phyloP scores from a whole-genome alignment of 2,113 vertebrate genomes.

The Rafetus swinhoei region DNA sequence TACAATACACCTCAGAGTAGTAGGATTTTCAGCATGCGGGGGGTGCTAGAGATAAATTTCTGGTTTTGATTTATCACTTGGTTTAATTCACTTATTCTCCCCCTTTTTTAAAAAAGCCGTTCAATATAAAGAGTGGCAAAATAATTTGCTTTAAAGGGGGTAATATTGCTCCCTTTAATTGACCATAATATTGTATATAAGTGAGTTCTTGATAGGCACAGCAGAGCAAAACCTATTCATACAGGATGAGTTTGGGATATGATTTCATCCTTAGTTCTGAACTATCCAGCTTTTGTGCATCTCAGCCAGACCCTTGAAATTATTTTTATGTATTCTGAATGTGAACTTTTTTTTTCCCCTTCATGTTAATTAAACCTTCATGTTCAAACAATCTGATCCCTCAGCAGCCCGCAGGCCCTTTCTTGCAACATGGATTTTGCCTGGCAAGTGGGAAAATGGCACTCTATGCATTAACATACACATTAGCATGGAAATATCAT shows the following conservation, averaged over 20 bases:
- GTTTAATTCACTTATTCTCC: not conserved
- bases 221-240: not conserved
- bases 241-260: rapidly evolving
- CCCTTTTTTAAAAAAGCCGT: not conserved
- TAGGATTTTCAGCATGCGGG: not conserved
- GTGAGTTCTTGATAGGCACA: not conserved
- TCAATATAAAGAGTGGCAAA: not conserved
- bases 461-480: not conserved
- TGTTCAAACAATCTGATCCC: not conserved
- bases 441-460: constrained; percentile 20
- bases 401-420: not conserved
- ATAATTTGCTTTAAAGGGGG: not conserved
- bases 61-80: not conserved
- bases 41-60: not conserved
- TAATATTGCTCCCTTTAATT: not conserved
- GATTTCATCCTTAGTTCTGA: not conserved
- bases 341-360: not conserved
- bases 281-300: constrained; percentile 4
- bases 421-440: not conserved
- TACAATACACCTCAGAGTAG: not conserved
- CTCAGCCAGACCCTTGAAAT: constrained; percentile 2
- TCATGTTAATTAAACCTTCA: not conserved
- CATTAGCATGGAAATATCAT: not conserved
- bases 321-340: constrained; percentile 24
- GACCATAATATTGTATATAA: not conserved